These are phyloP conservation scores for Agriopis aurantiaria DNA, from an alignment of 2,888 invertebrate genomes.

Conservation along the genomic window DNA sequence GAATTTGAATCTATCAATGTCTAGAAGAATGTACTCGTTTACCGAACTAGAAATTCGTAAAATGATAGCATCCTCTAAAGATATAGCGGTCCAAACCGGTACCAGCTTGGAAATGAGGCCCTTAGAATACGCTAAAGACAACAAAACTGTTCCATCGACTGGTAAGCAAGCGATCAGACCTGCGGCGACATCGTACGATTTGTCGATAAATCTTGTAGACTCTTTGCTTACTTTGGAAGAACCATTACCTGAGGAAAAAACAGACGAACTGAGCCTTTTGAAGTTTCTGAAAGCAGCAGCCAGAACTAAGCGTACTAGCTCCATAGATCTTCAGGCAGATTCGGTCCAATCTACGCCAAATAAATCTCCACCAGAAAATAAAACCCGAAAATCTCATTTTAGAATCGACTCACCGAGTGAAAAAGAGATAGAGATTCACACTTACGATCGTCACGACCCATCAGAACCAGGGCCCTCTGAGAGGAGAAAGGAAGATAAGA, in stretches of 20 bases:
- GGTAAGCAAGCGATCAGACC: neutral
- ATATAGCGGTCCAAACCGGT: slow-evolving; percentile 70
- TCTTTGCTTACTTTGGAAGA: slow-evolving; percentile 37
- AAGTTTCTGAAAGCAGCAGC: slow-evolving; percentile 58
- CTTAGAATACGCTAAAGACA: slow-evolving; percentile 15
- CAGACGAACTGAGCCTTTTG: slow-evolving; percentile 64
- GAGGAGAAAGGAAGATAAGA: slow-evolving; percentile 1
- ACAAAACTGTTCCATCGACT: neutral
- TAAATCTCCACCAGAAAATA: slow-evolving; percentile 10
- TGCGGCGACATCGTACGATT: slow-evolving; percentile 2
- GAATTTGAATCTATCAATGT: neutral
- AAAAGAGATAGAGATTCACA: slow-evolving; percentile 56
- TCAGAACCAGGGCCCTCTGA: slow-evolving; percentile 32
- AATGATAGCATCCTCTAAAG: slow-evolving; percentile 47
- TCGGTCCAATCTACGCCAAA: slow-evolving; percentile 41
- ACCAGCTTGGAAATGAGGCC: slow-evolving; percentile 63
- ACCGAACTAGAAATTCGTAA: slow-evolving; percentile 66
- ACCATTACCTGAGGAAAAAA: slow-evolving; percentile 35
- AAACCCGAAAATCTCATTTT: slow-evolving; percentile 3
- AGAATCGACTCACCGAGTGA: slow-evolving; percentile 48
- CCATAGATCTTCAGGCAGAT: neutral
- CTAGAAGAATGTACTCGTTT: slow-evolving; percentile 60
- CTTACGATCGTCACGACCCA: slow-evolving; percentile 50
- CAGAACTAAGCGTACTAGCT: slow-evolving; percentile 39
- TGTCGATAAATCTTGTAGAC: slow-evolving; percentile 23